These are phyloP conservation scores for Mythimna albipuncta DNA, from an alignment of 2,888 invertebrate genomes.

Conservation along the genomic window DNA sequence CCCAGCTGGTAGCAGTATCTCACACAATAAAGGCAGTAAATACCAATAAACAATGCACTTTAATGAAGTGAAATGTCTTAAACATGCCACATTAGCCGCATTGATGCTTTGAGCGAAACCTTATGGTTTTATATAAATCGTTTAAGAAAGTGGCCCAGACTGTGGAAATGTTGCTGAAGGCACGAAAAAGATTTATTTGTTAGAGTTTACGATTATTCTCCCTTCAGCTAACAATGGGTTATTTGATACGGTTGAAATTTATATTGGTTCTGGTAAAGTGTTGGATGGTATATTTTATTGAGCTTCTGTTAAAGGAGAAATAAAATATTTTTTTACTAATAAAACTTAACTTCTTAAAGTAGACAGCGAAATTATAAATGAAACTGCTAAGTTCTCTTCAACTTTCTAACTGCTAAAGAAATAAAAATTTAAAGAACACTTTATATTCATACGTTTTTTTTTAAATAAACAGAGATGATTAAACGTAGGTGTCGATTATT, in stretches of 20 bases:
- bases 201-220: slow-evolving; percentile 37
- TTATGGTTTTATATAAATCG: slow-evolving; percentile 55
- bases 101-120: slow-evolving; percentile 64
- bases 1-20: slow-evolving; percentile 47
- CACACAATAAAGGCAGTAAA: slow-evolving; percentile 58
- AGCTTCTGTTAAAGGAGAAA: neutral
- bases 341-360: neutral
- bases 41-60: slow-evolving; percentile 61
- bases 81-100: slow-evolving; percentile 72
- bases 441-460: neutral
- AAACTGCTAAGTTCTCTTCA: neutral
- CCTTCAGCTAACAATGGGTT: slow-evolving; percentile 17
- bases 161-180: slow-evolving; percentile 33
- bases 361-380: neutral
- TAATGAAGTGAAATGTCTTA: slow-evolving; percentile 64
- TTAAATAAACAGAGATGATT: slow-evolving; percentile 25
- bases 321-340: neutral
- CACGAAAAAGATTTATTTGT: slow-evolving; percentile 46
- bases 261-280: neutral
- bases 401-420: slow-evolving; percentile 18
- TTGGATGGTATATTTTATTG: slow-evolving; percentile 3
- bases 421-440: neutral
- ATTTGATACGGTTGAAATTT: slow-evolving; percentile 26
- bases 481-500: slow-evolving; percentile 43
- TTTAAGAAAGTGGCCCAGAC: slow-evolving; percentile 54